Evolutionary conservation across 2,113 vertebrate species (phyloP), one percentile per base, ranked within the genome.

Genomic region (Saguinus imperator): DNA sequence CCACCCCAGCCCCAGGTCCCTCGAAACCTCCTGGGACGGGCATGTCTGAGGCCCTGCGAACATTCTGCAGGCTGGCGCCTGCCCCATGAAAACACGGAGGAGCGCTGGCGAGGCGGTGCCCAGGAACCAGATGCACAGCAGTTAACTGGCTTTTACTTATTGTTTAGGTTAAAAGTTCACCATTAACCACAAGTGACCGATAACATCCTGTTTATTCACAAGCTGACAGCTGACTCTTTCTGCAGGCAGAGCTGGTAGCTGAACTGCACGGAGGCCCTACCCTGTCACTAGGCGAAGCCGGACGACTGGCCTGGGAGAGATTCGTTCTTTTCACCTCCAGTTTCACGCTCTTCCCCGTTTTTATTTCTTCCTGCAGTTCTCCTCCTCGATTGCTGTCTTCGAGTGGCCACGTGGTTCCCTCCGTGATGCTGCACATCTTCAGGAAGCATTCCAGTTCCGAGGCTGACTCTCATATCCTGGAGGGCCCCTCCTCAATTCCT

Each of bases 201-300:
- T 9, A 21, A 2, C 0, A 1, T 2, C 8, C 17, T 29, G 17
- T 40, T 58, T 16, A 0, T 66, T n/a, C 25, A 21, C 23, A 40
- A 61, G 35, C 50, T 9, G 6, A 45, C 11, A 7, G 8, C 18
- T 29, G 6, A 83, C 52, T 12, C 73, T 12, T 5, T 61, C 52
- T 48, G 3, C 2, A 16, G 37, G 25, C 9, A 35, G 76, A 50
- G 3, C 1, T 43, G 48, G 45, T 43, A 50, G 37, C 20, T 48
- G 61, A 35, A 13, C 21, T 18, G 79, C 13, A 13, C 52, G 8
- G 17, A 45, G 21, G 6, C 3, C 18, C 27, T 16, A 7, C 8
- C 0, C 0, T 3, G 50, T 11, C 4, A 2, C 48, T 58, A 8
- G 27, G 16, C 1, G 0, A 29, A 32, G 45, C 1, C 21, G 6